Conservation (phyloP, 2,888 invertebrate species). For the Drosophila stalkeri region DNA sequence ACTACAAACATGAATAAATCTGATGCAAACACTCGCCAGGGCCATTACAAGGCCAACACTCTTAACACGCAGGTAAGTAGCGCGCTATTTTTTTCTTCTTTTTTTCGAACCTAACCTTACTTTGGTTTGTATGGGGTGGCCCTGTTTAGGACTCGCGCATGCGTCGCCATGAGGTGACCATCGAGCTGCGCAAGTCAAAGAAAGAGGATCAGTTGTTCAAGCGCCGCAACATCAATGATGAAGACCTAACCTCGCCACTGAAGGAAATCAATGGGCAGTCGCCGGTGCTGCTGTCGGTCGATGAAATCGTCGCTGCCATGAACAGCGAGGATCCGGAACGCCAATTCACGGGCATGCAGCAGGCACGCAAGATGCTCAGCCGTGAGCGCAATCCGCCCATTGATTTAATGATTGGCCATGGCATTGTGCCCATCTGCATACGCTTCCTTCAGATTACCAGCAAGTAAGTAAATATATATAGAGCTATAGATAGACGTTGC, state of each 20-base stretch:
- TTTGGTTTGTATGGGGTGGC: background rate
- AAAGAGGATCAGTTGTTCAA: conserved; percentile 97
- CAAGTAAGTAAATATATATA: conserved; percentile 87
- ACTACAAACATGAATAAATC: conserved; percentile 69
- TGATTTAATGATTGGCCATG: conserved; percentile 92
- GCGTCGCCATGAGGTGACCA: conserved; percentile 94
- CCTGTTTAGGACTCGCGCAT: conserved; percentile 88
- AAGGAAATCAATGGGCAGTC: conserved; percentile 86
- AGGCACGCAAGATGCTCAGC: conserved; percentile 94
- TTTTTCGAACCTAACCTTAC: conserved; percentile 56
- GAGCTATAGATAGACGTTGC: too few species aligned
- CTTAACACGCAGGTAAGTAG: conserved; percentile 89
- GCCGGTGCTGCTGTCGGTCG: conserved; percentile 87
- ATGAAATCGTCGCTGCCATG: conserved; percentile 91
- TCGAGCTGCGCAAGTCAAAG: conserved; percentile 96
- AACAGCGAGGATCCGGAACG: conserved; percentile 87
- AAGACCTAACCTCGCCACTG: conserved; percentile 85
- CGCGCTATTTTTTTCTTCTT: conserved; percentile 62
- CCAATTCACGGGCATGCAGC: conserved; percentile 91
- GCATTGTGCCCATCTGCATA: conserved; percentile 93
- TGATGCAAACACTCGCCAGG: conserved; percentile 86
- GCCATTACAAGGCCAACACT: conserved; percentile 92
- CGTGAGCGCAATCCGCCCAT: conserved; percentile 96
- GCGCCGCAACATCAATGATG: conserved; percentile 91
- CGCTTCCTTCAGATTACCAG: conserved; percentile 90